phyloP scores from a whole-genome alignment of 1,140 invertebrate species.

The Drosophila pandora region DNA sequence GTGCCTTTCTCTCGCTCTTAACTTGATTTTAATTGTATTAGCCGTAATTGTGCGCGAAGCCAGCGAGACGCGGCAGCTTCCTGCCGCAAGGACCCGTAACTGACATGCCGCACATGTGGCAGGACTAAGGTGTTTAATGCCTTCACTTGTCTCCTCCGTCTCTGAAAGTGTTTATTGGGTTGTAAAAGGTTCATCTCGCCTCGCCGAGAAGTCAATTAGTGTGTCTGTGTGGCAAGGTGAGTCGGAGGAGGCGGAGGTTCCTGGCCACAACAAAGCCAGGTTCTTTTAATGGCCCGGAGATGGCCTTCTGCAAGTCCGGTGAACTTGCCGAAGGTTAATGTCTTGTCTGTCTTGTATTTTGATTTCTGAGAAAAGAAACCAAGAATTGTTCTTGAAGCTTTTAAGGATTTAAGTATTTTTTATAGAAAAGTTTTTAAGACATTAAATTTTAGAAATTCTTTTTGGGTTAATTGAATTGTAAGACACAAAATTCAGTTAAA shows the following conservation, averaged over 20 bases:
- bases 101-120: conserved; percentile 40
- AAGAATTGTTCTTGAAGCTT: conserved; percentile 8
- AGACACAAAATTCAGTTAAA: conserved; percentile 29
- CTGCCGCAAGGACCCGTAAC: conserved; percentile 2
- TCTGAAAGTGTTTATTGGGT: conserved; percentile 74
- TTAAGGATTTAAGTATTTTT: neutral
- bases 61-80: conserved; percentile 44
- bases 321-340: conserved; percentile 15
- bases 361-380: conserved; percentile 3
- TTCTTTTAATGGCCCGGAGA: conserved; percentile 10
- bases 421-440: too few relatives aligned
- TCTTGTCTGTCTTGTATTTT: conserved; percentile 18
- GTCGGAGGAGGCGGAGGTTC: neutral
- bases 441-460: neutral
- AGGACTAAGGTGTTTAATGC: conserved; percentile 51
- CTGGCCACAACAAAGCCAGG: conserved; percentile 17
- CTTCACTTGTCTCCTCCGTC: conserved; percentile 23
- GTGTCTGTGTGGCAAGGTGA: conserved; percentile 40
- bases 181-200: conserved; percentile 63
- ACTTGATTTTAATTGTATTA: conserved; percentile 79
- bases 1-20: conserved; percentile 24
- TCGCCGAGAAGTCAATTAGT: conserved; percentile 76
- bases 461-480: conserved; percentile 12
- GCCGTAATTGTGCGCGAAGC: conserved; percentile 77
- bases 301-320: neutral